Evolutionary conservation across 2,113 vertebrate species (phyloP).

Genomic region (Sula dactylatra): DNA sequence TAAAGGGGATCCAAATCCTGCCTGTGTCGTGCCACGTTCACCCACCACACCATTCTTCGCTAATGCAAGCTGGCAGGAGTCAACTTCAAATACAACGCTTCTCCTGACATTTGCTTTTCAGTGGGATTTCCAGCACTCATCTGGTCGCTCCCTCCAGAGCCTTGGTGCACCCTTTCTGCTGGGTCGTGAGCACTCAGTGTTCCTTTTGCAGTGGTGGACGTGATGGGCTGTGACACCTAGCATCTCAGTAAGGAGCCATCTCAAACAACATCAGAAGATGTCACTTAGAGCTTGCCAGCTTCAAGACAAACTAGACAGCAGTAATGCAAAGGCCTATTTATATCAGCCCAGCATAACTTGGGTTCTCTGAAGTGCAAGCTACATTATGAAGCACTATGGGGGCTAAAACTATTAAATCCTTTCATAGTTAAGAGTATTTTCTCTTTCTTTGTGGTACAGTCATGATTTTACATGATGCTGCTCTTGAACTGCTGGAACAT

Average conservation of each 20-base stretch:
- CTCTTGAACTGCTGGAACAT: background rate
- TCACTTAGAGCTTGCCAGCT: constrained; percentile 9
- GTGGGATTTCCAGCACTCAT: background rate
- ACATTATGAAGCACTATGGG: background rate
- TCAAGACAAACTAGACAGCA: constrained; percentile 25
- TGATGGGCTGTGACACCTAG: constrained; percentile 50
- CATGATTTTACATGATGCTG: background rate
- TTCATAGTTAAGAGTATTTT: background rate
- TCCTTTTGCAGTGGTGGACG: rapidly evolving
- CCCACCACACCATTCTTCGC: background rate
- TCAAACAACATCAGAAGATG: background rate
- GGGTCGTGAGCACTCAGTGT: background rate
- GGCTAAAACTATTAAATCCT: background rate
- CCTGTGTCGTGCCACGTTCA: rapidly evolving
- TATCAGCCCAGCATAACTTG: background rate
- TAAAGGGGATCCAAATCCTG: background rate
- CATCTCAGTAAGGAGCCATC: background rate
- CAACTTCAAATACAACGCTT: background rate
- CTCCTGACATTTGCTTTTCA: background rate
- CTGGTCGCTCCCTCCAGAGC: background rate
- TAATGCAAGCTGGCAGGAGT: background rate
- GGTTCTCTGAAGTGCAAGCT: background rate
- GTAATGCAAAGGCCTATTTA: background rate
- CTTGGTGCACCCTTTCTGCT: background rate
- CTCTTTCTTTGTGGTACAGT: background rate